A percentile compares a stretch with the other conserved stretches of the same genome.
Conservation (phyloP, 2,797 vertebrate species). For the Gobio occitaniae region DNA sequence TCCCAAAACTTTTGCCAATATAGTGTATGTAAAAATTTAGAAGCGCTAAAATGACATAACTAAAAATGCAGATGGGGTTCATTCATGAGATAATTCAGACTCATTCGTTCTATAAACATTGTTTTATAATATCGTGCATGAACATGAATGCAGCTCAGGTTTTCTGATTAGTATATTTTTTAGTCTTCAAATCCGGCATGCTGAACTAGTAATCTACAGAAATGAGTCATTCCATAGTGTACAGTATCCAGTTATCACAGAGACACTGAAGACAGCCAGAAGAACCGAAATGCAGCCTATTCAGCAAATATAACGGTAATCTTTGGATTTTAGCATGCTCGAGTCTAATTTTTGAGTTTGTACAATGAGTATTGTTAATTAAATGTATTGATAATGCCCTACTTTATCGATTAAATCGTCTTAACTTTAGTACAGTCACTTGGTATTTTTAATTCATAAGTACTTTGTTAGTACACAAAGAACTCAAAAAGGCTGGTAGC, state of each 20-base stretch:
- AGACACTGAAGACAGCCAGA: slow-evolving; percentile 7
- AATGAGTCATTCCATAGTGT: slow-evolving; percentile 38
- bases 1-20: no score
- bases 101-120: neutral
- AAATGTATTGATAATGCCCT: slow-evolving; percentile 10
- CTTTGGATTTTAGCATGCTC: slow-evolving; percentile 54
- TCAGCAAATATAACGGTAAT: slow-evolving; percentile 8
- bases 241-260: slow-evolving; percentile 17
- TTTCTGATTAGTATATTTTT: slow-evolving; percentile 5
- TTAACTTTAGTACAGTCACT: neutral
- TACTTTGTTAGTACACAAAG: neutral
- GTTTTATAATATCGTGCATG: slow-evolving; percentile 11
- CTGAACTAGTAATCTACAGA: slow-evolving; percentile 39
- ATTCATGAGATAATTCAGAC: neutral
- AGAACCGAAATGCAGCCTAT: slow-evolving; percentile 10
- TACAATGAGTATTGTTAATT: neutral
- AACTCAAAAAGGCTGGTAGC: neutral
- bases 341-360: slow-evolving; percentile 4
- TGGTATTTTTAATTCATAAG: neutral
- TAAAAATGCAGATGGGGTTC: neutral
- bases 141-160: slow-evolving; percentile 4
- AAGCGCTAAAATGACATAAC: neutral
- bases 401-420: neutral
- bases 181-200: slow-evolving; percentile 27
- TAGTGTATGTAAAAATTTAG: neutral